A percentile compares a stretch with the other conserved stretches of the same genome.
phyloP scores from a whole-genome alignment of 2,113 vertebrate genomes.

The Apteryx mantelli region DNA sequence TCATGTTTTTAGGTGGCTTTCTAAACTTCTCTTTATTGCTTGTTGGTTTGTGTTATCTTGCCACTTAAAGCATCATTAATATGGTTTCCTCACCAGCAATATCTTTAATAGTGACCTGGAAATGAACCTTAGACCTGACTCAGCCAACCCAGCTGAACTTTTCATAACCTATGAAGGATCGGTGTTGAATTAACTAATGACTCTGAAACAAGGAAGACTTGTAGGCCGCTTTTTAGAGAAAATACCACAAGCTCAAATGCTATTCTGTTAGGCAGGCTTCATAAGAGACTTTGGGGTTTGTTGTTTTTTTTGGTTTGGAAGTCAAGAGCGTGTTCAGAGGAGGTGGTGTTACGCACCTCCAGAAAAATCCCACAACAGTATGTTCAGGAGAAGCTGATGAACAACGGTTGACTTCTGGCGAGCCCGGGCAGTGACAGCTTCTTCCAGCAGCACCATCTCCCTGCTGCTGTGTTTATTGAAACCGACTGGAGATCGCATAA shows the following conservation, averaged over 20 bases:
- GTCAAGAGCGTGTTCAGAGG: neutral
- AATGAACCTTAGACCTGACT: neutral
- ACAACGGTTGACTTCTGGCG: neutral
- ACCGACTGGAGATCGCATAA: neutral
- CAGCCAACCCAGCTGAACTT: neutral
- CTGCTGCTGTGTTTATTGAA: neutral
- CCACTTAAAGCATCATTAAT: neutral
- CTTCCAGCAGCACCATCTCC: neutral
- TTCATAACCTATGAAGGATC: neutral
- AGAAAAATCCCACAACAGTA: neutral
- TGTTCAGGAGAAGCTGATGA: neutral
- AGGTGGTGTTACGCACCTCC: neutral
- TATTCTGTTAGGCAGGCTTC: neutral
- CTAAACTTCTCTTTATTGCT: neutral
- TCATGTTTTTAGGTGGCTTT: neutral
- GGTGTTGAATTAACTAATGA: neutral
- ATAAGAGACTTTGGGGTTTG: neutral
- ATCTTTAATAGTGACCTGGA: constrained; percentile 1
- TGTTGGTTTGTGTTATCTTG: neutral
- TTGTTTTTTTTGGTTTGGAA: neutral
- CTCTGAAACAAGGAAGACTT: neutral
- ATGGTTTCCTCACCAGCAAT: neutral
- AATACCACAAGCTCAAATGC: neutral
- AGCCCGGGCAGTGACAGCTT: neutral
- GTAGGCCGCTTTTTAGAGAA: neutral